Evolutionary conservation across 2,888 invertebrate species (phyloP), one percentile per base, ranked within the genome.

Genomic region (Trileptium ribeirensis): DNA sequence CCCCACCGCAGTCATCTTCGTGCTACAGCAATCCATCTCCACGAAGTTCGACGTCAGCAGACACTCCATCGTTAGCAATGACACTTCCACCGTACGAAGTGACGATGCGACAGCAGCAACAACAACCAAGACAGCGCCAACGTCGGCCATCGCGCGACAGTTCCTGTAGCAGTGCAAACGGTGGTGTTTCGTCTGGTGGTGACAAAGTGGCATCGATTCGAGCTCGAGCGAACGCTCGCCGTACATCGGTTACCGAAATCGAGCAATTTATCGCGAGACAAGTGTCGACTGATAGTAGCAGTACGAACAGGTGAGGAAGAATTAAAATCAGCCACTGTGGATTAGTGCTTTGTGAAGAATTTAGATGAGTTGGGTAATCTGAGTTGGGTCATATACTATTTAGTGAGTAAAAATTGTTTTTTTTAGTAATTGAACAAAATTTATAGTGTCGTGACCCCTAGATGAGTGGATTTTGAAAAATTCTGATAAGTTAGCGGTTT

Each of bases 231-330:
- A 94, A 93, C 0, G 93, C 93, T 83, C 92, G 89, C 29, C 85
- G 96, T 86, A 95, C 96, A 87, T 95, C 95, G 0, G 94, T 95
- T 34, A 94, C 94, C 1, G 96, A 96, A 89, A 92, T 96, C 82
- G 95, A 96, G 90, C 95, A 95, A 90, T 92, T 96, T 86, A 96
- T 96, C 92, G 94, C 95, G 90, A 91, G 95, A 64, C 95, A 95
- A 88, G 93, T 51, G 51, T 15, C 8, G 8, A 51, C 51, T 15
- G 51, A 51, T 51, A n/a, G n/a, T n/a, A n/a, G n/a, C n/a, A n/a
- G 93, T 83, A 93, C 92, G 83, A 91, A 90, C 85, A 90, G 92
- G 38, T 91, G 91, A 67, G 90, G 90, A 83, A 90, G 8, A n/a
- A n/a, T n/a, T n/a, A n/a, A n/a, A n/a, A n/a, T n/a, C n/a, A n/a